Evolutionary conservation across 2,113 vertebrate genomes (phyloP), one percentile per base, ranked within the genome.

Genomic region (Ivindomyrus marchei): DNA sequence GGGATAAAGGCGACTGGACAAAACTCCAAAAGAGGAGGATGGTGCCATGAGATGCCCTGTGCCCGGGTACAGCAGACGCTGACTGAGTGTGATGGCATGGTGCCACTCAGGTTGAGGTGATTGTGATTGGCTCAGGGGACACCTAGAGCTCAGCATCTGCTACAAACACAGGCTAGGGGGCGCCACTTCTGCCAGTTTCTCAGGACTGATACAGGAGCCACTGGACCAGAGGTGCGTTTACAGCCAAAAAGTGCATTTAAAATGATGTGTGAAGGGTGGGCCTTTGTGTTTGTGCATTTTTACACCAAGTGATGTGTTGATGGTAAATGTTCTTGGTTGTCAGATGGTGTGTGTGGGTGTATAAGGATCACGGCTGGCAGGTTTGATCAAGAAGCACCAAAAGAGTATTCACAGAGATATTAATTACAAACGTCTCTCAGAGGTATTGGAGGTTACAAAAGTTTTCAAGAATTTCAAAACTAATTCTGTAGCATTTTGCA

Each of bases 101-200:
- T 92, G 92, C 93, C 91, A 92, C 92, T 89, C 93, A 92, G 92
- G 93, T 91, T 88, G 19, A 15, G 31, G 80, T 88, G 88, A 89
- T 52, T 92, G 87, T 93, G 92, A 94, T 94, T 95, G 94, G 94
- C 66, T 90, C 27, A 90, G 91, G 93, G 87, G 90, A 89, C 93
- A 91, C 93, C 93, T 92, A 86, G 58, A 70, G 62, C 62, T 66
- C 62, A 66, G 62, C 27, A 83, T 77, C 50, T 31, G 31, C 91
- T 96, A 95, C 94, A 95, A 95, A 95, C 95, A 95, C 91, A 85
- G 90, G 92, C 39, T 89, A 87, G 84, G 42, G 50, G 24, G 52
- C 80, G 90, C 58, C 19, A 89, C 85, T 89, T 74, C 27, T 74
- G 27, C 8, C 89, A 84, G 77, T 83, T 24, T 45, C 80, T 27